Evolutionary conservation across 1,140 invertebrate genomes (phyloP).

Genomic region (Augochlora pura): DNA sequence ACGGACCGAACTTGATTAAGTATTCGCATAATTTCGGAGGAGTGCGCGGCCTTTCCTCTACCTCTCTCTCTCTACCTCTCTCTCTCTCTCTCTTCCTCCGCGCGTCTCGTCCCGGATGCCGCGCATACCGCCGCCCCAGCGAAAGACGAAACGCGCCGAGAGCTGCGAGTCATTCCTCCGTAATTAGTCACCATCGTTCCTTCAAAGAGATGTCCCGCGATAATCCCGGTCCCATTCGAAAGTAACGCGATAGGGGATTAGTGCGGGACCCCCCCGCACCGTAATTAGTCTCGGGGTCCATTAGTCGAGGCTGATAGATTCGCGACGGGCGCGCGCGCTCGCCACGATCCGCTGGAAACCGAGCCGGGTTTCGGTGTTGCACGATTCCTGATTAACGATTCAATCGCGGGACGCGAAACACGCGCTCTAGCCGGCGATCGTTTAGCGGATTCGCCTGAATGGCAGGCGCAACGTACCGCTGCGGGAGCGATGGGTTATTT

Average conservation of each 20-base stretch:
- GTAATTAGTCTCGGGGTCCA: slow-evolving; percentile 56
- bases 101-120: slow-evolving; percentile 18
- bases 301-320: slow-evolving; percentile 32
- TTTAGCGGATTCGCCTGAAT: too few relatives aligned
- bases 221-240: slow-evolving; percentile 54
- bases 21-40: slow-evolving; percentile 5
- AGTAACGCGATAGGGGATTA: slow-evolving; percentile 62
- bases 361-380: not conserved
- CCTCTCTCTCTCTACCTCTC: too few relatives aligned
- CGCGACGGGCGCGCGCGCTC: too few relatives aligned
- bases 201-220: slow-evolving; percentile 50
- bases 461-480: too few relatives aligned
- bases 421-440: too few relatives aligned
- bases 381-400: too few relatives aligned
- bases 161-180: slow-evolving; percentile 64
- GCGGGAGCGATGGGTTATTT: too few relatives aligned
- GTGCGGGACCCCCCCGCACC: slow-evolving; percentile 53
- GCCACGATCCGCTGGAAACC: slow-evolving; percentile 19
- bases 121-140: not conserved
- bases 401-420: too few relatives aligned
- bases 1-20: not conserved
- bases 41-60: not conserved
- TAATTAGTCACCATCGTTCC: slow-evolving; percentile 56
- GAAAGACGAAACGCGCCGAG: slow-evolving; percentile 41
- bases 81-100: too few relatives aligned